phyloP scores from a whole-genome alignment of 2,888 invertebrate genomes.

The Sminthurinus aureus region DNA sequence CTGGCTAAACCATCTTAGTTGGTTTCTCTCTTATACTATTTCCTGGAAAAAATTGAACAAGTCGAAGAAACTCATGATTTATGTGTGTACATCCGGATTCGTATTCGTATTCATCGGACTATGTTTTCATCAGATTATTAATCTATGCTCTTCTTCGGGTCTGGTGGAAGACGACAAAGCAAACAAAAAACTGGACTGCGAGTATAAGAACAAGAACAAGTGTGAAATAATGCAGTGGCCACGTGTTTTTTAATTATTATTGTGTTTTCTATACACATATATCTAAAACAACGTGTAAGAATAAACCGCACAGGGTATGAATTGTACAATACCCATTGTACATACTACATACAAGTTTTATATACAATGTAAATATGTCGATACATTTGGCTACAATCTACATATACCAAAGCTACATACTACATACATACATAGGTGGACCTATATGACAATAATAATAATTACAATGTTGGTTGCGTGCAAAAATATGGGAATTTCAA shows the following conservation, averaged over 20 bases:
- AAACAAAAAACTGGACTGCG: background rate
- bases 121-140: background rate
- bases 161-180: too few species aligned
- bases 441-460: background rate
- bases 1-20: too few species aligned
- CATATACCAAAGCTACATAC: background rate
- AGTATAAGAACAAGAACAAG: background rate
- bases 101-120: background rate
- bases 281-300: too few species aligned
- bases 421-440: background rate
- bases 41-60: too few species aligned
- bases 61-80: too few species aligned
- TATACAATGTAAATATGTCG: background rate
- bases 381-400: background rate
- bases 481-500: slow-evolving; percentile 35
- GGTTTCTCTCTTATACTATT: too few species aligned
- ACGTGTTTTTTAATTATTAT: slow-evolving; percentile 18
- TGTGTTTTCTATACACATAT: background rate
- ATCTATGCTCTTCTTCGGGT: background rate
- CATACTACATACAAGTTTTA: too few species aligned
- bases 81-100: background rate
- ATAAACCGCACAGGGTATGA: background rate
- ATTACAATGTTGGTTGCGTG: slow-evolving; percentile 27
- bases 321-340: too few species aligned
- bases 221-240: slow-evolving; percentile 11